Base-by-base conservation (phyloP, 2,888 invertebrate genomes). In the Tachina grossa region DNA sequence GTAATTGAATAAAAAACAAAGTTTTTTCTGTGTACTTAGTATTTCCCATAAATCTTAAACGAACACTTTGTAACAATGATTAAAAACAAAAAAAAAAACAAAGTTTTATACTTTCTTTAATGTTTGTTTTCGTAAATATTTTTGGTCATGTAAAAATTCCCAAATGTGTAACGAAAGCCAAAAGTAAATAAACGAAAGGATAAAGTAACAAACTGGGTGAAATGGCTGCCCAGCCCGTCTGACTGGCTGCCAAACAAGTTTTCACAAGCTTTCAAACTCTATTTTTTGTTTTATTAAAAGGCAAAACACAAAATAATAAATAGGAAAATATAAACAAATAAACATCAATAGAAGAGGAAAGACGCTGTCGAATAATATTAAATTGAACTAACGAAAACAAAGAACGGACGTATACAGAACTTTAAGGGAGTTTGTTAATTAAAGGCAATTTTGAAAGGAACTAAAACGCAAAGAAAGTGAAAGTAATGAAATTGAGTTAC, bases 11-110 rank as follows among this genome's bases (percentile, higher is more conserved):
- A 1, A 22, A 22, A 22, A 22, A 22, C 22, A 2, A 22, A 4
- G 2, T 31, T 31, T 31, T 31, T 31, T 4, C 31, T 31, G 31
- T 31, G 31, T 31, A 31, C 6, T 31, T 31, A n/a, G n/a, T n/a
- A 6, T 31, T 6, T 6, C 6, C 16, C 49, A 43, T 61, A 78
- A 78, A 78, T 78, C 59, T 61, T 53, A 9, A 41, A 11, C 43
- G 43, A 61, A 43, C 59, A 69, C 22, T 69, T 69, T 61, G 65
- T 49, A 51, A 45, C 10, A 19, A 75, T 61, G 63, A 68, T 74
- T 74, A 74, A 68, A 61, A 13, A 51, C 74, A 69, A 9, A 4
- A 51, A 49, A 69, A 43, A 53, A 31, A 6, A 31, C 2, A 31
- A 5, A 31, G 9, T 53, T 53, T 53, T 19, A 10, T 11, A 19